A percentile compares a stretch with the other conserved stretches of the same genome.
Conservation (phyloP, 2,888 invertebrate genomes). For the Tetragonisca angustula region DNA sequence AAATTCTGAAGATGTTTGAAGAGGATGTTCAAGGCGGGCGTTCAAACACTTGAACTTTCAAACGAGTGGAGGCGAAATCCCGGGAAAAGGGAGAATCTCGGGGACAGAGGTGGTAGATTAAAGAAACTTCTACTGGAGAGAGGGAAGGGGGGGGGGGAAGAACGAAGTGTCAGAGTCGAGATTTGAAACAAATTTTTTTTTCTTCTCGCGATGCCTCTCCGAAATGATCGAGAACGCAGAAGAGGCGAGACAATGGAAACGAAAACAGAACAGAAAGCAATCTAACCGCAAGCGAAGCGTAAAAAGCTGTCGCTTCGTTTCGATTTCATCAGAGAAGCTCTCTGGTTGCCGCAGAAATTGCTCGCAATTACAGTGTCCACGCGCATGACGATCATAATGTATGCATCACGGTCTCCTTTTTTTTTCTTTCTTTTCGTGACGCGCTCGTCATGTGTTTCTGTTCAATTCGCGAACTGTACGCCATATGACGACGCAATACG, state of each 20-base stretch:
- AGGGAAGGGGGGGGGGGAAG: neutral
- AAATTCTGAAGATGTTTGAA: neutral
- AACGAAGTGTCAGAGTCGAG: neutral
- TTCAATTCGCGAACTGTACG: slow-evolving; percentile 66
- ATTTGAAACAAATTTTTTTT: too few relatives aligned
- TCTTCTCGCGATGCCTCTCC: too few relatives aligned
- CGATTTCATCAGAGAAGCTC: slow-evolving; percentile 4
- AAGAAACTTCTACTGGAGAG: neutral
- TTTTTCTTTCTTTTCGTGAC: slow-evolving; percentile 60
- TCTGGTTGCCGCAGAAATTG: slow-evolving; percentile 14
- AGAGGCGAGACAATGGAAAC: neutral
- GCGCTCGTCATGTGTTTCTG: slow-evolving; percentile 71
- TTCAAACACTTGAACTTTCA: neutral
- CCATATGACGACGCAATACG: slow-evolving; percentile 73
- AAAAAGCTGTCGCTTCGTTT: slow-evolving; percentile 11
- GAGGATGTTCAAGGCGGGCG: neutral
- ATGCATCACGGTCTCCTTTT: slow-evolving; percentile 47
- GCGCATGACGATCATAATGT: slow-evolving; percentile 45
- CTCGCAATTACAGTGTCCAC: slow-evolving; percentile 27
- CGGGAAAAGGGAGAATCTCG: neutral
- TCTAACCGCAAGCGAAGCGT: neutral
- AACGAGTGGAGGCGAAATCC: neutral
- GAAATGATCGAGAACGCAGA: too few relatives aligned
- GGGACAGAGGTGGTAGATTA: neutral
- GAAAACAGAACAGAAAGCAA: neutral